Evolutionary conservation across 2,113 vertebrate species (phyloP), one percentile per base, ranked within the genome.

Genomic region (Trochalopteron elliotii): DNA sequence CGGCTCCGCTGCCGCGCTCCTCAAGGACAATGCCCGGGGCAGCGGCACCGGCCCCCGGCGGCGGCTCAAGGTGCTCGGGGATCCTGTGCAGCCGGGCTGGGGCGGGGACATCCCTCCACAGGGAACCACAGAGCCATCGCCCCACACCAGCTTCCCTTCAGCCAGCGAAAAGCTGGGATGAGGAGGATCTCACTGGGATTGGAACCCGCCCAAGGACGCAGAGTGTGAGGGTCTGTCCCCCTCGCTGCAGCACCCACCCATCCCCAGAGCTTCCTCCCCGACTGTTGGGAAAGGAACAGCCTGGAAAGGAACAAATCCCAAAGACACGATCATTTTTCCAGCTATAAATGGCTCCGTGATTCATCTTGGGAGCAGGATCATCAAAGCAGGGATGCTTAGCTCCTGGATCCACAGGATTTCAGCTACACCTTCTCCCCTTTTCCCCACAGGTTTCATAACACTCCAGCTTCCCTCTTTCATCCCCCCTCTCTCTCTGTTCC

Each of bases 391-490:
- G 81, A 76, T 71, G 94, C 95, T 68, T 70, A 17, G 72, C 80
- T 94, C 80, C 67, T 8, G 10, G 27, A 33, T 60, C 21, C 11
- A 11, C 77, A 25, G 8, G 25, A 27, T 83, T 71, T 44, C 67
- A 60, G 57, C 63, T 83, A 61, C 91, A 83, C 45, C 67, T 88
- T 92, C 85, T 87, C 65, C 82, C 69, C 42, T 40, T 44, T 71
- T 39, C 31, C 85, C 52, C 28, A 0, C 27, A 19, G 67, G 57
- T 97, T 97, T 96, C 87, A 3, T 94, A 97, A 96, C 75, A 15
- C 72, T 81, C 90, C 81, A 31, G 84, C 70, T 82, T 49, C 31
- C n/a, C 85, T 60, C 63, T 28, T 49, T 60, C 91, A 45, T 61
- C 59, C 42, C 59, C 45, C 44, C 28, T 39, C 31, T 71, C 23